Conservation (phyloP, 1,140 invertebrate genomes). For the Sesamia nonagrioides region DNA sequence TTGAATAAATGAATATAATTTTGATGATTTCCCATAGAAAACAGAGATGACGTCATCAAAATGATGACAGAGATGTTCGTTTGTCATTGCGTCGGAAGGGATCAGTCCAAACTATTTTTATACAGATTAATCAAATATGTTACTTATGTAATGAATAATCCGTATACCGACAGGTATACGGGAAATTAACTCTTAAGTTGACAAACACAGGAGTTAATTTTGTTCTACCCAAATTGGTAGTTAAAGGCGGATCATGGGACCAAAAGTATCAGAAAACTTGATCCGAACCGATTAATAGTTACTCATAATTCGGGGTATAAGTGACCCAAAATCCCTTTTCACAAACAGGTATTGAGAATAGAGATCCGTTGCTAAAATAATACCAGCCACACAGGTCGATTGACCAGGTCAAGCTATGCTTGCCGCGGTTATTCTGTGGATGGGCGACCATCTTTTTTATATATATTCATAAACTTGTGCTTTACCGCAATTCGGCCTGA, state of each 20-base stretch:
- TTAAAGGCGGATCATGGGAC: not conserved
- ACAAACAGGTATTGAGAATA: slow-evolving; percentile 10
- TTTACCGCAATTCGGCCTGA: too few species aligned
- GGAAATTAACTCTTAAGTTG: too few species aligned
- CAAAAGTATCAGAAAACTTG: not conserved
- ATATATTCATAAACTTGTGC: too few species aligned
- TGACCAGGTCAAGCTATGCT: too few species aligned
- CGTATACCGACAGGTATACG: too few species aligned
- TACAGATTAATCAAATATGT: not conserved
- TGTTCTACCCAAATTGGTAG: not conserved
- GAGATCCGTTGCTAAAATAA: too few species aligned
- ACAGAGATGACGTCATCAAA: slow-evolving; percentile 36
- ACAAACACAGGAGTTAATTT: not conserved
- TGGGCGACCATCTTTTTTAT: too few species aligned
- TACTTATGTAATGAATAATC: not conserved
- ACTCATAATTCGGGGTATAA: not conserved
- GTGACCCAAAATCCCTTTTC: slow-evolving; percentile 7
- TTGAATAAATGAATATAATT: too few species aligned
- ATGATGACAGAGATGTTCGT: slow-evolving; percentile 15
- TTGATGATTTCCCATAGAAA: too few species aligned
- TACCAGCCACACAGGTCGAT: too few species aligned
- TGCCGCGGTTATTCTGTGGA: too few species aligned
- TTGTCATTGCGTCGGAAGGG: slow-evolving; percentile 47
- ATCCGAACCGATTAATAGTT: not conserved
- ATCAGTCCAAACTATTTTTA: slow-evolving; percentile 40